phyloP scores from a whole-genome alignment of 2,888 invertebrate genomes.

The Nycteola revayana region DNA sequence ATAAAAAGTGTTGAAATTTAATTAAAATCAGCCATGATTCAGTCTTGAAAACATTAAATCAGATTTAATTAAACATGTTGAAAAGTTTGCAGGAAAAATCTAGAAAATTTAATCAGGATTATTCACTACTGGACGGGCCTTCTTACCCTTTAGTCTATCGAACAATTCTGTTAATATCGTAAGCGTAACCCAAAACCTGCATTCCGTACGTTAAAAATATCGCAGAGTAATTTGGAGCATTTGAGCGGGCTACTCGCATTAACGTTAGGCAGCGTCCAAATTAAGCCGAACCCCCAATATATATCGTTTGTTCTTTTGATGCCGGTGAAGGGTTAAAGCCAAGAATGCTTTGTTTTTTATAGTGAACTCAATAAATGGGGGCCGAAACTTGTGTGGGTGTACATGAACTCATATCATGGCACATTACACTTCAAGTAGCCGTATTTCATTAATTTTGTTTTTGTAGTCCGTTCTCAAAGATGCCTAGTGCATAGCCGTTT shows the following conservation, averaged over 20 bases:
- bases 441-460: too few relatives aligned
- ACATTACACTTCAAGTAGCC: conserved; percentile 6
- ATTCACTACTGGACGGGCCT: conserved; percentile 37
- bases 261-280: conserved; percentile 75
- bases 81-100: conserved; percentile 10
- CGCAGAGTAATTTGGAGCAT: conserved; percentile 78
- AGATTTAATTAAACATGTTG: conserved; percentile 19
- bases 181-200: conserved; percentile 71
- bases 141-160: conserved; percentile 49
- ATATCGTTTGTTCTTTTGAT: conserved; percentile 82
- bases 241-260: conserved; percentile 69
- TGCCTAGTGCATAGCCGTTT: too few relatives aligned
- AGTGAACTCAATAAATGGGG: conserved; percentile 67
- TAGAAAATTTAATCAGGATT: conserved; percentile 17
- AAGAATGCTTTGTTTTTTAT: conserved; percentile 82
- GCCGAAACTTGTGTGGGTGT: conserved; percentile 20
- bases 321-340: conserved; percentile 80
- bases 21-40: conserved; percentile 36
- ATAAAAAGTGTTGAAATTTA: conserved; percentile 36
- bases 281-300: conserved; percentile 78
- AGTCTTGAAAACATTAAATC: conserved; percentile 29
- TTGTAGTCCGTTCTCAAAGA: too few relatives aligned
- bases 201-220: conserved; percentile 80
- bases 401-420: conserved; percentile 8
- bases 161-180: conserved; percentile 66